These are phyloP conservation scores for Crenichthys baileyi DNA, from an alignment of 2,797 vertebrate species.

Conservation along the genomic window DNA sequence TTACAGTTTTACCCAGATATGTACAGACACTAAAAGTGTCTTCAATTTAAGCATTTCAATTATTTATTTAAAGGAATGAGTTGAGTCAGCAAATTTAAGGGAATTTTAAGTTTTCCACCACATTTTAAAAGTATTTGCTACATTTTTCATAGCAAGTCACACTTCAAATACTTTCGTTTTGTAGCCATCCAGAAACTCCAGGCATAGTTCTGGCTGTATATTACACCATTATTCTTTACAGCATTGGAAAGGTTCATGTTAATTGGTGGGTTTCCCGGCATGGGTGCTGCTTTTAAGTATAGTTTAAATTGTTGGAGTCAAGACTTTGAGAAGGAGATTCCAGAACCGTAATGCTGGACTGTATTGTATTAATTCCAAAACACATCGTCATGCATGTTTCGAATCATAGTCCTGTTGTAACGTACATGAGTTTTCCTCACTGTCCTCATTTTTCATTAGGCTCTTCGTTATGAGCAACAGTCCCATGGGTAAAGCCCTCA, in stretches of 20 bases:
- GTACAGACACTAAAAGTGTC: too few species aligned
- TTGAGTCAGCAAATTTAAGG: neutral
- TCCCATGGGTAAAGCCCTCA: too few species aligned
- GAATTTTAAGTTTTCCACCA: neutral
- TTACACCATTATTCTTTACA: neutral
- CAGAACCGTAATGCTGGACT: neutral
- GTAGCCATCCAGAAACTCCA: neutral
- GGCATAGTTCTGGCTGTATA: neutral
- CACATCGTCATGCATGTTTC: too few species aligned
- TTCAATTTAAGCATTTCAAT: too few species aligned
- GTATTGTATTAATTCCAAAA: neutral
- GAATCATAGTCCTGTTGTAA: too few species aligned
- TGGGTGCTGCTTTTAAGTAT: neutral
- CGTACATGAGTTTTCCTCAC: too few species aligned
- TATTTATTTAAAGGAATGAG: too few species aligned
- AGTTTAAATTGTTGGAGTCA: neutral
- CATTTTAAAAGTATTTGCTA: neutral
- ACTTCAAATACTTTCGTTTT: neutral
- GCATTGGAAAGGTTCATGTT: neutral
- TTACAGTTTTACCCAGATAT: too few species aligned
- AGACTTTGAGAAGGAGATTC: neutral
- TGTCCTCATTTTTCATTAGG: too few species aligned
- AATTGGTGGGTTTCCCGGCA: neutral
- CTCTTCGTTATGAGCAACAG: too few species aligned
- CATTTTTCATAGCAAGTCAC: neutral